phyloP scores from a whole-genome alignment of 2,888 invertebrate genomes.

The Platycheirus albimanus region DNA sequence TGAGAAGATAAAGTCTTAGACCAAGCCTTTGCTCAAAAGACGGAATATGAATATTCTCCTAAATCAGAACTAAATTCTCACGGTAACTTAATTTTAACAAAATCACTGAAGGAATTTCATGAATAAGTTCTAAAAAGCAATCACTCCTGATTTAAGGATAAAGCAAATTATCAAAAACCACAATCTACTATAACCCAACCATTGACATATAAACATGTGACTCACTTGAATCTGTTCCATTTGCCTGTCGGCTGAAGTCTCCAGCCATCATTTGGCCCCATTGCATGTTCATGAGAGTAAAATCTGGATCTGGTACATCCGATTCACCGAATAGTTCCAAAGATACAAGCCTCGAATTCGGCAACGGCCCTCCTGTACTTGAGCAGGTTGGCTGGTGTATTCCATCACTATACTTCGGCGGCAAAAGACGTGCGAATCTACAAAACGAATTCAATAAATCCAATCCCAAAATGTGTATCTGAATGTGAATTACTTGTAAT shows the following conservation, averaged over 20 bases:
- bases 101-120: too few relatives aligned
- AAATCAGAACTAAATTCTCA: too few relatives aligned
- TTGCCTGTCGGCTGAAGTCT: conserved; percentile 84
- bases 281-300: conserved; percentile 88
- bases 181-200: too few relatives aligned
- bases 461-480: background rate
- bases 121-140: too few relatives aligned
- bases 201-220: too few relatives aligned
- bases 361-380: conserved; percentile 87
- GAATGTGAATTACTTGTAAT: conserved; percentile 84
- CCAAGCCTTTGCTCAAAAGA: too few relatives aligned
- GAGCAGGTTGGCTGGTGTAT: conserved; percentile 85
- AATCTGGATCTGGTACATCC: conserved; percentile 88
- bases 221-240: conserved; percentile 88
- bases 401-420: conserved; percentile 83
- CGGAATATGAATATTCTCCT: too few relatives aligned
- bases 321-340: conserved; percentile 88
- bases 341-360: conserved; percentile 88
- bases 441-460: conserved; percentile 22
- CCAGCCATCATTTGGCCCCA: conserved; percentile 86
- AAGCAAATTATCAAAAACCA: too few relatives aligned
- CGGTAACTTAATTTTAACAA: too few relatives aligned
- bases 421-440: conserved; percentile 82
- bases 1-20: too few relatives aligned
- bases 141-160: too few relatives aligned